Evolutionary conservation across 2,888 invertebrate species (phyloP), one percentile per base, ranked within the genome.

Genomic region (Drosophila leonis): DNA sequence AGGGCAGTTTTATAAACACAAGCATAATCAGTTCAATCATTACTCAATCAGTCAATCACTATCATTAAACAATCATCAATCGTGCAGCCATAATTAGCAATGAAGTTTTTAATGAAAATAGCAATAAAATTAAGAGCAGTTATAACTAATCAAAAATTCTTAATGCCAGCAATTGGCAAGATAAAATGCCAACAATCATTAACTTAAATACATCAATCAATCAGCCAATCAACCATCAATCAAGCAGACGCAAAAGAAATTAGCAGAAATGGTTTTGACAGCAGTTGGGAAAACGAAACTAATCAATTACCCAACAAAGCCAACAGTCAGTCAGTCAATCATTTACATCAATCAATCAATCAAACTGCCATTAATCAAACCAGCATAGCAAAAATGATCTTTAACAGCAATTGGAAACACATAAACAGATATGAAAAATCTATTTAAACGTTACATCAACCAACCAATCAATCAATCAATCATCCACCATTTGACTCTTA

Each of bases 301-400:
- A 9, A 46, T 4, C 15, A 27, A 15, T 15, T 46, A n/a, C n/a
- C n/a, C 46, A 27, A 46, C 39, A 3, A 8, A 10, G 18, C 10
- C 41, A 18, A 10, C 41, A n/a, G 15, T 37, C n/a, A 44, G 20
- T 37, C n/a, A 44, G 20, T 35, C 35, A 37, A 46, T 37, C 64
- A 48, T 24, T 31, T 29, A 24, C 20, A 35, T 55, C n/a, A 48
- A 72, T 20, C 64, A 29, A 13, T 56, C 10, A 46, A 27, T 29
- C 2, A 24, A 24, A 24, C 24, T 24, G n/a, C n/a, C n/a, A n/a
- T n/a, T 4, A 24, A 24, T 24, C 24, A n/a, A n/a, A n/a, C n/a
- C n/a, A n/a, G n/a, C n/a, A n/a, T 8, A 7, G 15, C 44, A 2
- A 29, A 48, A 18, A n/a, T 31, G 18, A 6, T 18, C 7, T 12